These are phyloP conservation scores for Drosophila atripex DNA, from an alignment of 2,888 invertebrate genomes.

Conservation along the genomic window DNA sequence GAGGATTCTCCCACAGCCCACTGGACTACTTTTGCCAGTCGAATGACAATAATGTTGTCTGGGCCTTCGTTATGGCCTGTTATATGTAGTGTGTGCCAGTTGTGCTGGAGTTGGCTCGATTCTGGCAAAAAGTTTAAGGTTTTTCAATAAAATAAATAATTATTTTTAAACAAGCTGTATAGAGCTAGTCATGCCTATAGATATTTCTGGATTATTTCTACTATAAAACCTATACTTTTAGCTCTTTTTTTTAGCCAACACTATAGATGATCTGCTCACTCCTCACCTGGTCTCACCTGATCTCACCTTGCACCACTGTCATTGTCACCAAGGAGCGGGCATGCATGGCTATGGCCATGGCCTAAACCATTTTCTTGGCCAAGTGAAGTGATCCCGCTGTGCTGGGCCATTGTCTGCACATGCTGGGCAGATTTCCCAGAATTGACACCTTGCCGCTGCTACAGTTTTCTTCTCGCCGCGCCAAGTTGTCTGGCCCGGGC, in stretches of 20 bases:
- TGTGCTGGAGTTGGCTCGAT: neutral
- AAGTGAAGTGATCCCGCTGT: slow-evolving; percentile 34
- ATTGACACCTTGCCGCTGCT: slow-evolving; percentile 75
- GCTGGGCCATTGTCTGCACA: slow-evolving; percentile 52
- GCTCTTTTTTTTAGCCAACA: neutral
- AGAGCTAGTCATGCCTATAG: too few species aligned
- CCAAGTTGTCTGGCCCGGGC: slow-evolving; percentile 75
- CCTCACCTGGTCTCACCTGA: slow-evolving; percentile 13
- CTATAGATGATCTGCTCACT: neutral
- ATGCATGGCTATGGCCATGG: slow-evolving; percentile 9
- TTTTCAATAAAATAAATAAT: too few species aligned
- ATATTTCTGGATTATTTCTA: too few species aligned
- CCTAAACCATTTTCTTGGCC: slow-evolving; percentile 70
- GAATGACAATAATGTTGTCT: slow-evolving; percentile 52
- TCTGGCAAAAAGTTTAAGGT: neutral
- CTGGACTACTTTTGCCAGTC: slow-evolving; percentile 44
- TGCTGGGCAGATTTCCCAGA: slow-evolving; percentile 71
- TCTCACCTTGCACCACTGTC: slow-evolving; percentile 54
- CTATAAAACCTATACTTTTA: neutral
- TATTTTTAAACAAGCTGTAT: too few species aligned
- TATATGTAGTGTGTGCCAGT: neutral
- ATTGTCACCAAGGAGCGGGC: slow-evolving; percentile 60
- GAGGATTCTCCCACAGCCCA: slow-evolving; percentile 51
- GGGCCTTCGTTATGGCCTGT: slow-evolving; percentile 37
- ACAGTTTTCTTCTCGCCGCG: slow-evolving; percentile 70